Evolutionary conservation across 2,888 invertebrate species (phyloP).

Genomic region (Andrena trimmerana): DNA sequence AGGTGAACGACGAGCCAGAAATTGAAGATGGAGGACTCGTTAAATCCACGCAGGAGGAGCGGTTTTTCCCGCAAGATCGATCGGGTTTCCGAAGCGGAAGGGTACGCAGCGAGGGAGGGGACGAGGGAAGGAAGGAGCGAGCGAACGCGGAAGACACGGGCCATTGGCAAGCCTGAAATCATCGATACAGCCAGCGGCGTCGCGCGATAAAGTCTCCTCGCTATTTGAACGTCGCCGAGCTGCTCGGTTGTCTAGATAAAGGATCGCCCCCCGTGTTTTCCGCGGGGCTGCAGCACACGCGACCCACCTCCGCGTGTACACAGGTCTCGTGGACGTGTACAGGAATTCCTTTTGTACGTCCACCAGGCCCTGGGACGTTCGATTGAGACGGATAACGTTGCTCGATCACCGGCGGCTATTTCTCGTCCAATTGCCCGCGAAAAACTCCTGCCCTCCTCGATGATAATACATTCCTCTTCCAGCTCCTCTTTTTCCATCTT

Average conservation of each 20-base stretch:
- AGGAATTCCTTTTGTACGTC: constrained; percentile 67
- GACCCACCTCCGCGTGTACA: constrained; percentile 8
- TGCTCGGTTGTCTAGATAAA: constrained; percentile 60
- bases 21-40: neutral
- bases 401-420: constrained; percentile 67
- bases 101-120: neutral
- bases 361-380: constrained; percentile 53
- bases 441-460: constrained; percentile 47
- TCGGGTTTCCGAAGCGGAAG: constrained; percentile 20
- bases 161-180: constrained; percentile 57
- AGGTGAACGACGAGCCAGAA: neutral
- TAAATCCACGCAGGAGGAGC: neutral
- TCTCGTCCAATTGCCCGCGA: constrained; percentile 62
- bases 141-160: constrained; percentile 38
- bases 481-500: neutral
- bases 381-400: constrained; percentile 76
- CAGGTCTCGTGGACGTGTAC: constrained; percentile 30
- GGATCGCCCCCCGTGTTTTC: constrained; percentile 45
- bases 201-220: constrained; percentile 46
- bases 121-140: neutral
- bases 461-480: constrained; percentile 51
- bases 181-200: constrained; percentile 55
- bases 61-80: constrained; percentile 25
- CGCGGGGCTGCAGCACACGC: constrained; percentile 20
- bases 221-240: constrained; percentile 43